Evolutionary conservation across 2,113 vertebrate species (phyloP).

Genomic region (Pituophis catenifer): DNA sequence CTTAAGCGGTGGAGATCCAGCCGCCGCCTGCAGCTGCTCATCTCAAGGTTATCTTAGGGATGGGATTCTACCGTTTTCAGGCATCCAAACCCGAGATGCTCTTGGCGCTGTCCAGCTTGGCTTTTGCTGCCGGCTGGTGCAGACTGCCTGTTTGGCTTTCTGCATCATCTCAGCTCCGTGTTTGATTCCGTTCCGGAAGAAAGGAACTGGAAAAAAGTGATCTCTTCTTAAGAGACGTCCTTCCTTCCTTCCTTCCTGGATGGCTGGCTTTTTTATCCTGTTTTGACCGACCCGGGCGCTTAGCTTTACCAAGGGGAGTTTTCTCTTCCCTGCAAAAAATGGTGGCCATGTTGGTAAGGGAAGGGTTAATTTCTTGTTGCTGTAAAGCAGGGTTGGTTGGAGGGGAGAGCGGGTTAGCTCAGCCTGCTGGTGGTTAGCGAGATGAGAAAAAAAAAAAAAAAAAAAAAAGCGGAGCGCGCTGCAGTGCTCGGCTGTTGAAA

Average conservation of each 20-base stretch:
- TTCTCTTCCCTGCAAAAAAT: constrained; percentile 65
- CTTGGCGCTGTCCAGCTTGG: constrained; percentile 36
- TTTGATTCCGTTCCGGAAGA: not conserved
- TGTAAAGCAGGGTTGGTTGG: constrained; percentile 66
- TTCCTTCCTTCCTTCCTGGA: too few species aligned
- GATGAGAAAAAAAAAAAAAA: constrained; percentile 68
- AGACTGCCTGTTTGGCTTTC: not conserved
- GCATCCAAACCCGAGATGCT: constrained; percentile 20
- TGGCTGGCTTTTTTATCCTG: not conserved
- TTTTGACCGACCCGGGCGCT: constrained; percentile 15
- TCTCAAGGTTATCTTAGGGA: constrained; percentile 28
- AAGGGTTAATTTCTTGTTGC: constrained; percentile 82
- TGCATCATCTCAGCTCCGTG: not conserved
- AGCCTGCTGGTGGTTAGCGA: constrained; percentile 80
- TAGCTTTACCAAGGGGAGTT: constrained; percentile 36
- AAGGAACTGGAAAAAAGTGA: constrained; percentile 19
- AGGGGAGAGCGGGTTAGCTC: constrained; percentile 71
- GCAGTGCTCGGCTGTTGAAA: constrained; percentile 73
- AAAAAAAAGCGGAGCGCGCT: constrained; percentile 78
- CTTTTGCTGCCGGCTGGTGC: not conserved
- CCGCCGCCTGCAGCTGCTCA: constrained; percentile 21
- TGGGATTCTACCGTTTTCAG: constrained; percentile 9
- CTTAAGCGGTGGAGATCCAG: not conserved
- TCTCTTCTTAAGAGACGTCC: constrained; percentile 11
- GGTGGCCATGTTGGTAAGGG: constrained; percentile 79